Percentiles rank a stretch among this genome's conserved stretches.
Conservation (phyloP, 92 coral and sea anemone species). For the Montipora capitata region DNA sequence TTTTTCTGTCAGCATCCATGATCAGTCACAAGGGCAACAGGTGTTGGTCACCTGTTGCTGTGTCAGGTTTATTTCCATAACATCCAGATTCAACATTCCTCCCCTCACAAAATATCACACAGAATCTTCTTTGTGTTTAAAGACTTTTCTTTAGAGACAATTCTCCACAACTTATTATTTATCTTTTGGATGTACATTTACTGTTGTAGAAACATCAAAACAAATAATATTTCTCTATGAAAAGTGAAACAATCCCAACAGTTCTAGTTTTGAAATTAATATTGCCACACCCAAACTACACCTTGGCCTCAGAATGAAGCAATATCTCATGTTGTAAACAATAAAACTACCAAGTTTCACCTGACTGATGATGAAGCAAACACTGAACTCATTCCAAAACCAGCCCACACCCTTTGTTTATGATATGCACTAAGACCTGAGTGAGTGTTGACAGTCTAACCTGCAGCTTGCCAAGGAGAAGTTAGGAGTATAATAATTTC, state of each 20-base stretch:
- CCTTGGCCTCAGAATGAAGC: conserved; percentile 9
- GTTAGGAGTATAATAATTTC: neutral
- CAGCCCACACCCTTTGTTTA: conserved; percentile 25
- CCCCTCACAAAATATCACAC: neutral
- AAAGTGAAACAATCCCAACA: too few relatives aligned
- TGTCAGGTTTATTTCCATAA: conserved; percentile 31
- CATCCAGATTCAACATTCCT: conserved; percentile 17
- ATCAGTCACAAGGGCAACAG: conserved; percentile 30
- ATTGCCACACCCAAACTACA: conserved; percentile 40
- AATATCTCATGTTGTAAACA: conserved; percentile 31
- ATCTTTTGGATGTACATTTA: too few relatives aligned
- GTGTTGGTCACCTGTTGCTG: conserved; percentile 30
- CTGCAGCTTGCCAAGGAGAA: conserved; percentile 4
- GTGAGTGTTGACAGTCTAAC: conserved; percentile 9
- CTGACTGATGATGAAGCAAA: conserved; percentile 10
- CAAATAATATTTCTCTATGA: neutral
- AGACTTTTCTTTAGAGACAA: neutral
- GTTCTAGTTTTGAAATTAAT: neutral
- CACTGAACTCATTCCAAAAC: conserved; percentile 13
- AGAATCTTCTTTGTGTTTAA: neutral
- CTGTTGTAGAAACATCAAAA: too few relatives aligned
- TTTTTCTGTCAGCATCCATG: conserved; percentile 11
- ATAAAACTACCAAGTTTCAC: conserved; percentile 10
- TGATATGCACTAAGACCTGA: conserved; percentile 8
- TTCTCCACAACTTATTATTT: neutral